phyloP scores from a whole-genome alignment of 1,140 invertebrate species.

The Drosophila rufa region DNA sequence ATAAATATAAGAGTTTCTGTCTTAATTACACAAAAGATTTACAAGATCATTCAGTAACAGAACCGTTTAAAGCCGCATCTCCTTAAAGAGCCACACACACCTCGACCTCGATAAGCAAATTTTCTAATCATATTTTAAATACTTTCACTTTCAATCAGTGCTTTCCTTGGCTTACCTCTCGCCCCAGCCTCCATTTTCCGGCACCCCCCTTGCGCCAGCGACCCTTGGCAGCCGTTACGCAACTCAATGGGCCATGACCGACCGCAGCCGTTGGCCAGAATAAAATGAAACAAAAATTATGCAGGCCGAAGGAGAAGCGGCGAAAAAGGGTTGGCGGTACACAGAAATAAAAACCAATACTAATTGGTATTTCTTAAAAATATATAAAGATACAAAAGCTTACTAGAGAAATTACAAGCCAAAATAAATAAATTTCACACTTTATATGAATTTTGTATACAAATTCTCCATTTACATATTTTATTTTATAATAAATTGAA shows the following conservation, averaged over 20 bases:
- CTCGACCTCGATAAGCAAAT: constrained; percentile 41
- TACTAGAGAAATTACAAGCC: no score
- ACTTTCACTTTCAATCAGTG: constrained; percentile 75
- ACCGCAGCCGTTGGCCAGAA: constrained; percentile 76
- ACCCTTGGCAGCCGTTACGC: constrained; percentile 75
- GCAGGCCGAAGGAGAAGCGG: constrained; percentile 24
- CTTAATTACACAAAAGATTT: background rate
- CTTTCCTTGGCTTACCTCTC: constrained; percentile 1
- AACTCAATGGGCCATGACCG: constrained; percentile 71
- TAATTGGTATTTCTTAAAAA: no score
- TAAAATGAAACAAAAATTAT: constrained; percentile 76
- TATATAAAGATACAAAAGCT: no score
- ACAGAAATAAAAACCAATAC: background rate
- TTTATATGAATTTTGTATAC: no score
- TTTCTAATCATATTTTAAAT: constrained; percentile 64
- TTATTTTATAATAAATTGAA: no score
- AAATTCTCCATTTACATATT: no score
- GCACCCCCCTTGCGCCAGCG: constrained; percentile 18
- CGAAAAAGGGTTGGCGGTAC: constrained; percentile 56
- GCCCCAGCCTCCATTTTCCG: no score
- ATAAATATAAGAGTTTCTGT: no score
- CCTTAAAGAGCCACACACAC: constrained; percentile 19
- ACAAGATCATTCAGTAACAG: no score
- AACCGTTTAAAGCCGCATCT: background rate
- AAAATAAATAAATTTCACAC: no score